Base-by-base conservation (phyloP, 1,140 invertebrate genomes). In the Macrotrachela quadricornifera region DNA sequence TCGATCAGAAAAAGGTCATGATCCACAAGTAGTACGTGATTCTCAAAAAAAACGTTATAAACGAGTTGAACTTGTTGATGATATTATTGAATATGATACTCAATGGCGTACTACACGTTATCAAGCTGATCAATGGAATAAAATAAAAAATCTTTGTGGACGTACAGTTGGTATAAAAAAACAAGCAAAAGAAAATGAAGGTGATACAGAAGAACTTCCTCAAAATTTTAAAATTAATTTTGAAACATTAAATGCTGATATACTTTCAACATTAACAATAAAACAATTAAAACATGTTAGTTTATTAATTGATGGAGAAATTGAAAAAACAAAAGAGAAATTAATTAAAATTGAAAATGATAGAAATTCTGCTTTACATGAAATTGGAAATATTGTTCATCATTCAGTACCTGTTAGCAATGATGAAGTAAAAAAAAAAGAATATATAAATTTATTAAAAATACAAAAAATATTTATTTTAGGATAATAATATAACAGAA, bases 141-240 rank as follows among this genome's bases (percentile, higher is more conserved):
- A 91, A 65, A 66, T 87, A 46, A 96, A 94, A 69, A 97, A 97
- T 75, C 65, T 85, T 0, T 88, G 86, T 63, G 94, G 85, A 69
- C 96, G 95, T 73, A 82, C 80, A 56, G 88, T 96, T 60, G 92
- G 92, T 9, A 84, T 91, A 57, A 92, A 88, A 71, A 97, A 96
- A 83, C 97, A 97, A 74, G 73, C 21, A 15, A 50, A 55, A 51
- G 42, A 50, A 30, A 18, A 40, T 9, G 36, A 50, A 47, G 54
- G 54, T 10, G 21, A 42, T 30, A 37, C 48, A 15, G 53, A 54
- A 45, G 40, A 18, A 30, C 16, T 55, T 36, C 43, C 49, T 36
- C 10, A 17, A 1, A 37, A 47, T 15, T 37, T 55, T 10, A 46
- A 37, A 15, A 36, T 38, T 41, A 42, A 45, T 14, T 40, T 55